Percentiles rank a stretch among this genome's conserved stretches.
phyloP scores from a whole-genome alignment of 2,113 vertebrate species.

The Cyprinodon brontotheroides region DNA sequence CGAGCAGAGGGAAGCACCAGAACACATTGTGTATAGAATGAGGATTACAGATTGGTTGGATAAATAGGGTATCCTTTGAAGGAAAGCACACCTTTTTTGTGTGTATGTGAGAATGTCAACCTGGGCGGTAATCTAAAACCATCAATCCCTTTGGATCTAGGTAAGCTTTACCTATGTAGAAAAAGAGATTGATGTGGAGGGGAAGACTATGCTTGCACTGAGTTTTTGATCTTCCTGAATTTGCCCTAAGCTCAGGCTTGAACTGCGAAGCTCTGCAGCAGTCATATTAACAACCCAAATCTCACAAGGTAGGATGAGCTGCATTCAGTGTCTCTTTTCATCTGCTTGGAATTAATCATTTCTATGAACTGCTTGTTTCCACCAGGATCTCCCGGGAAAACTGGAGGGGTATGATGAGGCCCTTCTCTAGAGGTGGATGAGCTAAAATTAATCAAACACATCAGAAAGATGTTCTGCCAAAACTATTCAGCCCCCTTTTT shows the following conservation, averaged over 20 bases:
- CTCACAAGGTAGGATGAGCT: conserved; percentile 37
- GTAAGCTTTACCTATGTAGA: conserved; percentile 56
- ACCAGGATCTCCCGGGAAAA: conserved; percentile 42
- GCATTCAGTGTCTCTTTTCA: conserved; percentile 40
- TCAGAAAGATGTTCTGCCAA: conserved; percentile 45
- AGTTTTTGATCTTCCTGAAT: conserved; percentile 65
- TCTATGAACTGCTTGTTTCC: conserved; percentile 69
- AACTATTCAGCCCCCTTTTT: conserved; percentile 31
- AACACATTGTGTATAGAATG: conserved; percentile 63
- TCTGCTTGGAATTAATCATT: conserved; percentile 62
- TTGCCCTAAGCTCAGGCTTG: conserved; percentile 61
- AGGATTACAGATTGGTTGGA: conserved; percentile 69
- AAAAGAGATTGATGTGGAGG: conserved; percentile 60
- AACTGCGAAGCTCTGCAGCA: conserved; percentile 38
- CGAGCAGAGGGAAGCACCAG: conserved; percentile 44
- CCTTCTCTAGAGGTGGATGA: conserved; percentile 34
- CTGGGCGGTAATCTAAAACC: conserved; percentile 67
- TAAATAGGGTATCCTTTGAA: conserved; percentile 68
- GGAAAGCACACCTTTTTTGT: conserved; percentile 31
- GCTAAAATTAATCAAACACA: conserved; percentile 69
- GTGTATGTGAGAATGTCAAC: conserved; percentile 56
- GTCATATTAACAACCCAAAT: conserved; percentile 59
- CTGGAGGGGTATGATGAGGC: conserved; percentile 47
- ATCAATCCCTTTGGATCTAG: conserved; percentile 66
- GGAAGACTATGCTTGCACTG: conserved; percentile 52